Evolutionary conservation across 53 echinoderm and acorn worm genomes (phyloP), one percentile per base, ranked within the genome.

Genomic region (Astropecten irregularis): DNA sequence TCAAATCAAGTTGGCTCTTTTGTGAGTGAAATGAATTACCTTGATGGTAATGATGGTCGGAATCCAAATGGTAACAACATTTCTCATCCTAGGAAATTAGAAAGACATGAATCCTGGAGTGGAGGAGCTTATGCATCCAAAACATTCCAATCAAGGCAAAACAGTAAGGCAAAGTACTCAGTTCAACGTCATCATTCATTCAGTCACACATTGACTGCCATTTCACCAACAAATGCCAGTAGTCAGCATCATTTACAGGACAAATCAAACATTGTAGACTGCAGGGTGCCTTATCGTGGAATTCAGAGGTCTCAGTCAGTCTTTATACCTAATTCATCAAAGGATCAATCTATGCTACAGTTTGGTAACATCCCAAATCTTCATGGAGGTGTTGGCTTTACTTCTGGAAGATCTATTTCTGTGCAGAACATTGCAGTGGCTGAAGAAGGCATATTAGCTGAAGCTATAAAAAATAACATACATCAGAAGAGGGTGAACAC

Each of bases 61-160:
- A 11, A 42, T 42, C 6, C 42, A 42, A 42, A 11, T 35, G 9
- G 19, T 21, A 18, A 22, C 35, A 15, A 66, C 19, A 9, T 34
- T 29, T 11, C 49, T 23, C 49, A 30, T 66, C 66, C 65, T 8
- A 64, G 64, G 25, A 82, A 30, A 50, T 49, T 65, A 13, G 68
- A 67, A 18, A 77, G 86, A 25, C 77, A 76, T 53, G 66, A 86
- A 40, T 86, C 86, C 14, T 86, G 86, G 77, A 86, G 40, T 57
- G 77, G 79, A 54, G 34, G 65, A 22, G 27, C 25, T 40, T 21
- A 16, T 35, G 36, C 21, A 34, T 11, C 72, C 48, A 69, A 31
- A 29, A n/a, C 15, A 15, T 69, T 31, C 35, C 73, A 52, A 54
- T 54, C 55, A 37, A 35, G 29, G 32, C 76, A 13, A 23, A 18